These are phyloP conservation scores for Lepidocolaptes lacrymiger DNA, from an alignment of 2,797 vertebrate species.

Conservation along the genomic window DNA sequence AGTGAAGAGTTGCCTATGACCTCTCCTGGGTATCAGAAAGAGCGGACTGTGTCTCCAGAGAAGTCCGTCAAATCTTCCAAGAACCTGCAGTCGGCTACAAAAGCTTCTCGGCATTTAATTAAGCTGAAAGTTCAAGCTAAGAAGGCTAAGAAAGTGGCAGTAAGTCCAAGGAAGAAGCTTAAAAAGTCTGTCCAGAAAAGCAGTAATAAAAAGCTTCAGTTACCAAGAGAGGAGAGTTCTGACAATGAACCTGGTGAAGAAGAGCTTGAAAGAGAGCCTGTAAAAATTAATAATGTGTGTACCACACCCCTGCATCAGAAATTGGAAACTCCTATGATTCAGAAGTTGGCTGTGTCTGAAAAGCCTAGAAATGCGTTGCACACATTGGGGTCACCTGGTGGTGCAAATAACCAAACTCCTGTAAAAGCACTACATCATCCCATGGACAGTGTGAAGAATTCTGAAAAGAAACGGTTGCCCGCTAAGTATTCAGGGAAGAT, in stretches of 20 bases:
- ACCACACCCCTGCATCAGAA: neutral
- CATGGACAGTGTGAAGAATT: neutral
- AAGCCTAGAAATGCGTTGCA: neutral
- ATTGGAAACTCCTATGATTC: neutral
- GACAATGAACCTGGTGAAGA: neutral
- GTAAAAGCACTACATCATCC: neutral
- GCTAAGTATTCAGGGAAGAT: neutral
- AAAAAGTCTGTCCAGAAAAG: neutral
- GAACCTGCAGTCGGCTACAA: neutral
- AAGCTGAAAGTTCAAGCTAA: neutral
- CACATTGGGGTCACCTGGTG: neutral
- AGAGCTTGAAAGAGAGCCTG: neutral
- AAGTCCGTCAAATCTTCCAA: neutral
- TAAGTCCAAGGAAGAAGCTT: neutral
- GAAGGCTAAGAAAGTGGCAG: neutral
- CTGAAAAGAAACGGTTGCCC: neutral
- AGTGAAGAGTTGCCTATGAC: neutral
- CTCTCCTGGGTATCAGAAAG: neutral
- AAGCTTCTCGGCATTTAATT: neutral
- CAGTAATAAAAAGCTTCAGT: neutral
- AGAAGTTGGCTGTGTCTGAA: neutral
- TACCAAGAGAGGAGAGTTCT: neutral
- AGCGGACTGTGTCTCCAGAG: neutral
- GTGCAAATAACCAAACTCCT: neutral
- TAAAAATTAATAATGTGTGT: neutral